phyloP scores from a whole-genome alignment of 2,113 vertebrate genomes.

The Oceanodroma tethys region DNA sequence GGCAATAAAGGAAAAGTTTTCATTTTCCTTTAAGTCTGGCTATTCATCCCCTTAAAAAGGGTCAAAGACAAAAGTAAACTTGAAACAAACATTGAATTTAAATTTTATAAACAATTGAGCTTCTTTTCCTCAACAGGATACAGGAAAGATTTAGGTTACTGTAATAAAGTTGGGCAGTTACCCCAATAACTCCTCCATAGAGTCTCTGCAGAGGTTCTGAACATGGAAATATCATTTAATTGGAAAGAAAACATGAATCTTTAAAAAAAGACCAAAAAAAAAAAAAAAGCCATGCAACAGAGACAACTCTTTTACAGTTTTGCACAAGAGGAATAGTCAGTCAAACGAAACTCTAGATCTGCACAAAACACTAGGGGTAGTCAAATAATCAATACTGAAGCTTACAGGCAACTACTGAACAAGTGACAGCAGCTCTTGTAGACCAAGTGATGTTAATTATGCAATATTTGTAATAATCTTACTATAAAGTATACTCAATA shows the following conservation, averaged over 20 bases:
- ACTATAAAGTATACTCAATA: neutral
- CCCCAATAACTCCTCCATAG: neutral
- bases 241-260: neutral
- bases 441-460: neutral
- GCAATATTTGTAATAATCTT: neutral
- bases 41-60: neutral
- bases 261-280: accelerated
- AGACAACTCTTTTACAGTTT: neutral
- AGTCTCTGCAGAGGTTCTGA: neutral
- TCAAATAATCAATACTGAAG: neutral
- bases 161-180: neutral
- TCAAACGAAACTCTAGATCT: neutral
- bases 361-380: neutral
- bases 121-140: neutral
- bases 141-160: neutral
- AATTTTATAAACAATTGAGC: neutral
- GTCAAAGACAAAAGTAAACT: neutral
- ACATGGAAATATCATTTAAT: neutral
- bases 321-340: neutral
- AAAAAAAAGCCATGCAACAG: neutral
- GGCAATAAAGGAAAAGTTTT: neutral
- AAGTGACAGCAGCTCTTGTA: neutral
- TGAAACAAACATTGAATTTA: neutral
- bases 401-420: neutral
- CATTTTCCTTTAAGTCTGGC: neutral